These are phyloP conservation scores for Isurus oxyrinchus DNA, from an alignment of 2,113 vertebrate genomes.

Conservation along the genomic window DNA sequence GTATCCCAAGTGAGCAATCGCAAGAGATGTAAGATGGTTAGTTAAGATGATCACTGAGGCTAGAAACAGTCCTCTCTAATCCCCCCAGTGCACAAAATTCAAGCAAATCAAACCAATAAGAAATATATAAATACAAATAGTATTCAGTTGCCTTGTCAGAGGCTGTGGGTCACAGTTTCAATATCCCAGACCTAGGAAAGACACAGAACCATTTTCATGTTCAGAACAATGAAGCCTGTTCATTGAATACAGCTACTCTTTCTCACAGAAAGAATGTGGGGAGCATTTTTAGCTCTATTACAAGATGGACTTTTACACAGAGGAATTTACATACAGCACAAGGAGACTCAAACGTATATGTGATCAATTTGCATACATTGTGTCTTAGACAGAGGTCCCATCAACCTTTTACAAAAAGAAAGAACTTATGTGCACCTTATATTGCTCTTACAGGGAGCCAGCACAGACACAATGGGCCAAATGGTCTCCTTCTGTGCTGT, in stretches of 20 bases:
- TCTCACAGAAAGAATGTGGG: neutral
- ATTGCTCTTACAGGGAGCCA: no score
- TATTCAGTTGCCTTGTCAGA: neutral
- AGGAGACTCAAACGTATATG: neutral
- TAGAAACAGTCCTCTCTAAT: neutral
- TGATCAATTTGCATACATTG: neutral
- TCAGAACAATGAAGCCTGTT: neutral
- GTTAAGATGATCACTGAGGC: neutral
- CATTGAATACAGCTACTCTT: neutral
- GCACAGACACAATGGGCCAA: neutral
- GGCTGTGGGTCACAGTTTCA: neutral
- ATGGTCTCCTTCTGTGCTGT: no score
- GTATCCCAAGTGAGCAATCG: neutral
- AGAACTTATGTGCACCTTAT: neutral
- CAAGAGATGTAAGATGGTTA: neutral
- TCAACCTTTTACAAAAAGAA: neutral
- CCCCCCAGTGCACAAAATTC: neutral
- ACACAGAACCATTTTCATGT: neutral
- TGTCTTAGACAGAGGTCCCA: neutral
- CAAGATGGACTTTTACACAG: neutral
- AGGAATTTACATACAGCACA: neutral
- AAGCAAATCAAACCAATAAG: neutral
- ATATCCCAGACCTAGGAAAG: neutral
- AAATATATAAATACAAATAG: neutral
- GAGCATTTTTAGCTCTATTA: neutral